These are phyloP conservation scores for Halcyon smyrnensis DNA, from an alignment of 2,797 vertebrate genomes.

Conservation along the genomic window DNA sequence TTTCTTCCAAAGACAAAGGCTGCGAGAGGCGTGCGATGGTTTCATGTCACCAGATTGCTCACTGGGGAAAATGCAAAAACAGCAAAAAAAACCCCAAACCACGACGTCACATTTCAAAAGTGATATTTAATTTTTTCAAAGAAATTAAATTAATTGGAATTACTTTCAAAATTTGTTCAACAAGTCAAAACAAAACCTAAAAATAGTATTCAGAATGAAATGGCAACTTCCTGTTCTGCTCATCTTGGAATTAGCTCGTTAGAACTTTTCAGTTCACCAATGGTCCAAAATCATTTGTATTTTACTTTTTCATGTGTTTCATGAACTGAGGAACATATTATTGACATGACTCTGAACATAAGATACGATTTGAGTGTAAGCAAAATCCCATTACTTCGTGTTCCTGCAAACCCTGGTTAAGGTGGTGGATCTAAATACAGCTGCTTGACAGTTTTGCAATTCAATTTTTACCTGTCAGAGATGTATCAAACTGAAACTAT, in stretches of 20 bases:
- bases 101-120: fast-evolving
- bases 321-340: not conserved
- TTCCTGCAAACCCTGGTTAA: not conserved
- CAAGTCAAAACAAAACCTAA: not conserved
- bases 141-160: not conserved
- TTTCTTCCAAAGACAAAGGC: not conserved
- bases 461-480: constrained; percentile 42
- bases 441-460: not conserved
- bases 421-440: not conserved
- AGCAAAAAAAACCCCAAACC: too few species aligned
- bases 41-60: fast-evolving
- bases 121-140: not conserved
- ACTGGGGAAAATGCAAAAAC: not conserved
- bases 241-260: not conserved
- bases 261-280: not conserved
- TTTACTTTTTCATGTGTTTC: not conserved
- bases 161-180: not conserved
- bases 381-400: not conserved
- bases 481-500: not conserved
- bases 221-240: not conserved
- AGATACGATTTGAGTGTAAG: not conserved
- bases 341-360: not conserved
- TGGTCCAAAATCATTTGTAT: not conserved
- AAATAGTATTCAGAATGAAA: not conserved
- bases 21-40: fast-evolving